A percentile compares a stretch with the other conserved stretches of the same genome.
Evolutionary conservation across 2,888 invertebrate species (phyloP).

Genomic region (Blomia tropicalis): DNA sequence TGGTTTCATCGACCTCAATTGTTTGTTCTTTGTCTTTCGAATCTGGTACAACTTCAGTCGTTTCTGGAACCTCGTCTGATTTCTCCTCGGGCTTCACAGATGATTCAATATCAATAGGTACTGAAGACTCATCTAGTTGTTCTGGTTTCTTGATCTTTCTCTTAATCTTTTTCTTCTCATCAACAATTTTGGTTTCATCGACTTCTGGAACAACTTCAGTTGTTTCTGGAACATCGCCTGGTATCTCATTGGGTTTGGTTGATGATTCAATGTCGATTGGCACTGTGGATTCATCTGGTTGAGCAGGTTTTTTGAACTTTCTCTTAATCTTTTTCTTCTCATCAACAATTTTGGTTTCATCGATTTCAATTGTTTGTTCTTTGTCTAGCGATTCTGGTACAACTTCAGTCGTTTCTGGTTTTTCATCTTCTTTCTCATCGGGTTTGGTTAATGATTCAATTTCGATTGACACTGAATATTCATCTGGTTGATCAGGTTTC

Average conservation of each 20-base stretch:
- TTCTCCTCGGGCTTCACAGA: too few species aligned
- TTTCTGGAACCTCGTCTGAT: not conserved
- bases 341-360: conserved; percentile 12
- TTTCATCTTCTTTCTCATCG: too few species aligned
- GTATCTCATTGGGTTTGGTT: not conserved
- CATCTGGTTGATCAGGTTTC: conserved; percentile 22
- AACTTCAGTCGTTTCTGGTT: too few species aligned
- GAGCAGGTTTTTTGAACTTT: not conserved
- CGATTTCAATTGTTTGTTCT: not conserved
- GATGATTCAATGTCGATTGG: too few species aligned
- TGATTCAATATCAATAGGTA: too few species aligned
- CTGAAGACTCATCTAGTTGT: too few species aligned
- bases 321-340: not conserved
- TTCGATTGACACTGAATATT: too few species aligned
- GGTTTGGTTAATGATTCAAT: conserved; percentile 25
- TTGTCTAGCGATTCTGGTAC: not conserved
- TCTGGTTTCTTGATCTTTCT: conserved; percentile 25
- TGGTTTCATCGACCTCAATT: not conserved
- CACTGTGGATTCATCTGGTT: too few species aligned
- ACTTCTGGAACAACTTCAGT: not conserved
- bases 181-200: not conserved
- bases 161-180: conserved; percentile 19
- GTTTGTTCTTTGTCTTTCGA: too few species aligned
- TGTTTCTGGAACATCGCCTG: conserved; percentile 11
- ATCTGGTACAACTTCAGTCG: not conserved